Percentiles rank a stretch among this genome's conserved stretches.
These are phyloP conservation scores for Ictalurus punctatus DNA, from an alignment of 2,113 vertebrate genomes.

Conservation along the genomic window DNA sequence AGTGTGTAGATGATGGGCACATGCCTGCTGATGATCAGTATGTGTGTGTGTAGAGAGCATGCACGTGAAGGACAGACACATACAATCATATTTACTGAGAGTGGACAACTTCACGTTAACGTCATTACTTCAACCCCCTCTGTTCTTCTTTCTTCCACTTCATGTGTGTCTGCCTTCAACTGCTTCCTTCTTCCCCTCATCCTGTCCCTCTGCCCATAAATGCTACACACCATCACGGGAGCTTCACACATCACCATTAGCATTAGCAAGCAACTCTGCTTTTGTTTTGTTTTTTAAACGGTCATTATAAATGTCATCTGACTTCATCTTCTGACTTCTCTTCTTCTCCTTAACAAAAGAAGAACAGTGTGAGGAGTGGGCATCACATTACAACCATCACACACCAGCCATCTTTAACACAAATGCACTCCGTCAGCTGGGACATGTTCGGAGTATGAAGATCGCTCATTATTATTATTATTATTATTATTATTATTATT, in stretches of 20 bases:
- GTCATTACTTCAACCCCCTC: conserved; percentile 88
- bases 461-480: background rate
- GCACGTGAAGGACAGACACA: conserved; percentile 91
- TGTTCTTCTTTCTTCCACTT: conserved; percentile 99
- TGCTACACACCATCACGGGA: conserved; percentile 73
- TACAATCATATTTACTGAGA: conserved; percentile 97
- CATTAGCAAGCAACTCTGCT: conserved; percentile 99
- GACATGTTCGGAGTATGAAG: background rate
- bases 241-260: conserved; percentile 74
- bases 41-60: conserved; percentile 72
- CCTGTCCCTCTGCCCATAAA: conserved; percentile 93
- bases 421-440: background rate
- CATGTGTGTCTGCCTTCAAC: conserved; percentile 65
- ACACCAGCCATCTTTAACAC: background rate
- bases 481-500: too few relatives aligned
- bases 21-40: background rate
- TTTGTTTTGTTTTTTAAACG: conserved; percentile 69
- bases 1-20: too few relatives aligned
- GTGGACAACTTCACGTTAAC: conserved; percentile 96
- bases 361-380: conserved; percentile 98
- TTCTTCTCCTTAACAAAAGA: conserved; percentile 99
- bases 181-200: conserved; percentile 83
- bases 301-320: conserved; percentile 96
- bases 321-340: conserved; percentile 95
- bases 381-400: conserved; percentile 61